Evolutionary conservation across 2,113 vertebrate genomes (phyloP).

Genomic region (Gorsachius goisagi): DNA sequence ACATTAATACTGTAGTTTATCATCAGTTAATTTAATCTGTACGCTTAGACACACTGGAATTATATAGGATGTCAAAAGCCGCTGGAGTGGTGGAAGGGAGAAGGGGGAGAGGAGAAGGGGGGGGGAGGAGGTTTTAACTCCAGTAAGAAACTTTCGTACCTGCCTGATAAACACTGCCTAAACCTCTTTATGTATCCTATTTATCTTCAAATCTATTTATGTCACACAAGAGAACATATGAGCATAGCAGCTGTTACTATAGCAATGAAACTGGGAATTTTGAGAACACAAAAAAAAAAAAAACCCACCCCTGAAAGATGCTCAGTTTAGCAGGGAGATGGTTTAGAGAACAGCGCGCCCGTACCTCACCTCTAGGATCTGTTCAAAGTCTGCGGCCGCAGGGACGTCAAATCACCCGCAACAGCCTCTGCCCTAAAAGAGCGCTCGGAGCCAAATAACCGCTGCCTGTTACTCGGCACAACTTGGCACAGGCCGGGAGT

Average conservation of each 20-base stretch:
- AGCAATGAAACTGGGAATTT: conserved; percentile 70
- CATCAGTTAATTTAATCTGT: not conserved
- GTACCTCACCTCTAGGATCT: conserved; percentile 3
- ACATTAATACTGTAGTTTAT: not conserved
- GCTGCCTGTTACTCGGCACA: not conserved
- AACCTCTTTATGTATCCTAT: conserved; percentile 40
- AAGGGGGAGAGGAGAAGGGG: not conserved
- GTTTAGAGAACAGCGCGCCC: not conserved
- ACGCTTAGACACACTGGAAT: not conserved
- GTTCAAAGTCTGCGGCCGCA: not conserved
- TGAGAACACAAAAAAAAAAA: conserved; percentile 34
- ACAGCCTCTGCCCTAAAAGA: not conserved
- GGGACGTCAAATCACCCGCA: not conserved
- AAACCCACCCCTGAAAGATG: conserved; percentile 48
- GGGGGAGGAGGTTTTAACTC: not conserved
- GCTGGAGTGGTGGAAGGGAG: not conserved
- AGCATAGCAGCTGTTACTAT: conserved; percentile 71
- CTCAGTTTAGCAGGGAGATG: conserved; percentile 40
- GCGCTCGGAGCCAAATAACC: not conserved
- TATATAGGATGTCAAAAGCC: not conserved
- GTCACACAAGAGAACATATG: conserved; percentile 67
- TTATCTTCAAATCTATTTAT: conserved; percentile 69
- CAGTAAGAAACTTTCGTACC: conserved; percentile 25
- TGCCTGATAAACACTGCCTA: conserved; percentile 14
- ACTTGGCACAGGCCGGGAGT: not conserved